Evolutionary conservation across 2,797 vertebrate genomes (phyloP).

Genomic region (Delichon dasypus): DNA sequence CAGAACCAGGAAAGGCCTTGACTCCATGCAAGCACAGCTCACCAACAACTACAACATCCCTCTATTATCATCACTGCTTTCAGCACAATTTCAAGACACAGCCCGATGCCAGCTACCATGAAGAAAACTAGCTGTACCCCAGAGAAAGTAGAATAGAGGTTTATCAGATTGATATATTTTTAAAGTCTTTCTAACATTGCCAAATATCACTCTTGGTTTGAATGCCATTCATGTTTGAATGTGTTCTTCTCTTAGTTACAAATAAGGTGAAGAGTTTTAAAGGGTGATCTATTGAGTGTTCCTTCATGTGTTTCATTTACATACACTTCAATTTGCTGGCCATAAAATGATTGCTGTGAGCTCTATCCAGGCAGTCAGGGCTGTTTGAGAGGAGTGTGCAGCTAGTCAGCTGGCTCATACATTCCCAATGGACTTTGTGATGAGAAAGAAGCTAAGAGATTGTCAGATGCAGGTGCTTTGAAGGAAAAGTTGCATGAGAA

Average conservation of each 20-base stretch:
- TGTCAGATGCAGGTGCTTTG: background rate
- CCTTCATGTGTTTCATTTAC: background rate
- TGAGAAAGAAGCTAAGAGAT: background rate
- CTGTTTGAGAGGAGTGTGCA: background rate
- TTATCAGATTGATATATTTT: background rate
- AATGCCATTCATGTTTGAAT: background rate
- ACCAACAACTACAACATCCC: background rate
- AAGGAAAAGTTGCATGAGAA: background rate
- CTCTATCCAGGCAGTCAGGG: background rate
- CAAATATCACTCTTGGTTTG: background rate
- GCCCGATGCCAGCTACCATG: background rate
- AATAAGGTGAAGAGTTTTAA: background rate
- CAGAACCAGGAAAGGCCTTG: background rate
- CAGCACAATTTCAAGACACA: background rate
- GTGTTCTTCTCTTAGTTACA: background rate
- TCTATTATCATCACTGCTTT: background rate
- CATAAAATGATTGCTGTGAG: background rate
- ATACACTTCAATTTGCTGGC: background rate
- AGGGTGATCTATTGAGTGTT: background rate
- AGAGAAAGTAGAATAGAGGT: background rate
- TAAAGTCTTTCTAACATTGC: background rate
- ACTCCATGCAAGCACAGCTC: background rate
- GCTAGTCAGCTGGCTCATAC: background rate
- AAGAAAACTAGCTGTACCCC: background rate
- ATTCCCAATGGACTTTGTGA: background rate